A percentile compares a stretch with the other conserved stretches of the same genome.
Evolutionary conservation across 2,888 invertebrate species (phyloP).

Genomic region (Drosophila kokeensis): DNA sequence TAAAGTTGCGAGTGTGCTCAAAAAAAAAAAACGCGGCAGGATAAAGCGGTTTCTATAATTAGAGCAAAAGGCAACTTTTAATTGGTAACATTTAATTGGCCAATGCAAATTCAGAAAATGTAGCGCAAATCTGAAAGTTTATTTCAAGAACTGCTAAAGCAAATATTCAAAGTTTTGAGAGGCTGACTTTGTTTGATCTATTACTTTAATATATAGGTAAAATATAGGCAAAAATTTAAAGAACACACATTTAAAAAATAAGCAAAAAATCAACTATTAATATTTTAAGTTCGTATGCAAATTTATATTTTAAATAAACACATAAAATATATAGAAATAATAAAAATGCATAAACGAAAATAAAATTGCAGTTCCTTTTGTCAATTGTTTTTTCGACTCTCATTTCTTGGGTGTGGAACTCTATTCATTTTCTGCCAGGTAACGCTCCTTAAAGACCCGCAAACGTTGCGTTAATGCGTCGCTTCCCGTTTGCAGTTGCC

Average conservation of each 20-base stretch:
- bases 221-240: neutral
- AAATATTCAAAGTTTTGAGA: neutral
- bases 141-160: neutral
- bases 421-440: constrained; percentile 19
- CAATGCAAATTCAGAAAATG: constrained; percentile 6
- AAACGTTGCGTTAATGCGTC: constrained; percentile 31
- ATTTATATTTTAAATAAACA: neutral
- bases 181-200: neutral
- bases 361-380: no score
- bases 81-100: constrained; percentile 27
- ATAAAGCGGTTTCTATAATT: constrained; percentile 15
- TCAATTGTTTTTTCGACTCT: neutral
- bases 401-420: neutral
- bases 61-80: constrained; percentile 46
- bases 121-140: neutral
- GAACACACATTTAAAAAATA: neutral
- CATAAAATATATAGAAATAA: constrained; percentile 2
- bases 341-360: neutral
- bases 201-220: neutral
- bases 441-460: constrained; percentile 45
- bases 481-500: constrained; percentile 17
- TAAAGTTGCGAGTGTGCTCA: constrained; percentile 45
- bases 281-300: neutral
- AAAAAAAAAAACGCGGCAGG: constrained; percentile 11
- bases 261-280: neutral